Base-by-base conservation (phyloP, 2,797 vertebrate genomes). In the Spinibarbus caldwelli region DNA sequence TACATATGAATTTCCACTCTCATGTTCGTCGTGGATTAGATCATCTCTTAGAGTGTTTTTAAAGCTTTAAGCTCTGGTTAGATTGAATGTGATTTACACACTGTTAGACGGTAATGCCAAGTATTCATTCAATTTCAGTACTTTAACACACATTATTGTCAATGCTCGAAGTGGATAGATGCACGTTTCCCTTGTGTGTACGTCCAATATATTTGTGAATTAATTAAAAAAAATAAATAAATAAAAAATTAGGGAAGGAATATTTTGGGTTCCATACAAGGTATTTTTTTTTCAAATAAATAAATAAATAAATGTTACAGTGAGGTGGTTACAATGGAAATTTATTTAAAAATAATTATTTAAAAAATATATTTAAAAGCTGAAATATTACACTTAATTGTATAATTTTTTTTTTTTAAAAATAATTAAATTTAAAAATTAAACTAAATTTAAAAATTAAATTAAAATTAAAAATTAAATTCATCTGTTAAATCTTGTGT, bases 1-100 rank as follows among this genome's bases (percentile, higher is more conserved):
- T 71, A 78, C 66, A 71, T 71, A 36, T 79, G 75, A 79, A 79
- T 85, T 85, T 79, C 26, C 41, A 31, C 83, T 67, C 76, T 78
- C 64, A 31, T 78, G 64, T 78, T 64, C 43, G n/a, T 79, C 52
- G 14, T 78, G 76, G 83, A 85, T 85, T 85, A 85, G 64, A 85
- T 45, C 49, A 78, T 85, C 64, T 78, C 29, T 38, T 67, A 43
- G 82, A 43, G 75, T 85, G 75, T 71, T 85, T 85, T 78, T n/a
- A 71, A 85, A 71, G 83, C 83, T 79, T 78, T 79, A 68, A 41
- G 64, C 36, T 78, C 49, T 2, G 36, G 64, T 54, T 77, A 54
- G 73, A 79, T 59, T 45, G 83, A 57, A 78, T 31, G 38, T 59
- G 66, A 78, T 78, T 78, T 78, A 71, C 83, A 78, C 47, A 78